Evolutionary conservation across 2,797 vertebrate species (phyloP).

Genomic region (Darevskia nairensis): DNA sequence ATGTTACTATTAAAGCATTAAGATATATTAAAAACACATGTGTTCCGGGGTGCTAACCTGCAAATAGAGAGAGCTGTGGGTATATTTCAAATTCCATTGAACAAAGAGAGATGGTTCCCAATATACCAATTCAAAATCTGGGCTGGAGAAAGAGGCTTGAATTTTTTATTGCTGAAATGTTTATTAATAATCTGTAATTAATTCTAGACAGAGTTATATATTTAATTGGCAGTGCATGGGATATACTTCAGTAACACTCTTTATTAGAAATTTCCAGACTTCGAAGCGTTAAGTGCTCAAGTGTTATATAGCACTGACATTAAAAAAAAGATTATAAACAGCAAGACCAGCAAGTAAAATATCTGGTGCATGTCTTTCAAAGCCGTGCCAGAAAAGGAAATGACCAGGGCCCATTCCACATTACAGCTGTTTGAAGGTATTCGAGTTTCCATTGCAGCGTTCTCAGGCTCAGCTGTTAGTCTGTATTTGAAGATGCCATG

Average conservation of each 20-base stretch:
- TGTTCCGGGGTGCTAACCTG: not conserved
- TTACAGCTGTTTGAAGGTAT: slow-evolving; percentile 69
- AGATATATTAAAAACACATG: not conserved
- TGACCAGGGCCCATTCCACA: slow-evolving; percentile 31
- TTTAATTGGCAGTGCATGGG: not conserved
- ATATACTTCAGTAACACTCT: not conserved
- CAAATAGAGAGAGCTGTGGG: not conserved
- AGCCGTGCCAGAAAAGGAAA: slow-evolving; percentile 75
- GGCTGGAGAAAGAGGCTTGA: not conserved
- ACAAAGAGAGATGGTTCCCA: not conserved
- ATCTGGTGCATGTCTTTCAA: slow-evolving; percentile 57
- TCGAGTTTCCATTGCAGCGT: slow-evolving; percentile 46
- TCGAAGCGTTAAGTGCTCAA: not conserved
- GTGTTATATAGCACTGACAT: slow-evolving; percentile 4
- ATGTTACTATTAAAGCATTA: not conserved
- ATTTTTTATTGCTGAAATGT: not conserved
- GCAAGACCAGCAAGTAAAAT: slow-evolving; percentile 38
- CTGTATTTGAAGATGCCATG: slow-evolving; percentile 39
- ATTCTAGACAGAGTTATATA: not conserved
- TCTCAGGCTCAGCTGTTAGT: slow-evolving; percentile 40
- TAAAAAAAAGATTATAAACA: slow-evolving; percentile 29
- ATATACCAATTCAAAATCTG: not conserved
- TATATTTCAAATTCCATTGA: not conserved
- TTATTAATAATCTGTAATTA: not conserved
- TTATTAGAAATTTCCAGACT: slow-evolving; percentile 2